Evolutionary conservation across 2,888 invertebrate genomes (phyloP).

Genomic region (Apodemia hepburni): DNA sequence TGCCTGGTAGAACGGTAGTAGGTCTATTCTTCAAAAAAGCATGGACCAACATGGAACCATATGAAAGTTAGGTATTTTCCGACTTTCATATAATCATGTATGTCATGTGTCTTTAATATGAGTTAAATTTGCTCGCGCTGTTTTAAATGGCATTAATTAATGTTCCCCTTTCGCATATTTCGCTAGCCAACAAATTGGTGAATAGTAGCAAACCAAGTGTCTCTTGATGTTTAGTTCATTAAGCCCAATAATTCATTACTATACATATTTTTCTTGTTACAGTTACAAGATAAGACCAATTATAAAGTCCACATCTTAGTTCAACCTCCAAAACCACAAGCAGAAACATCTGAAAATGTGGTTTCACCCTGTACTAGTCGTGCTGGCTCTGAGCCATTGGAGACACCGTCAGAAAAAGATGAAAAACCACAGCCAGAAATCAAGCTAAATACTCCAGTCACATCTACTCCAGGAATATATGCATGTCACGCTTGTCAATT

Average conservation of each 20-base stretch:
- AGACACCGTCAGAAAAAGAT: slow-evolving; percentile 33
- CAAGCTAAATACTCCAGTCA: slow-evolving; percentile 40
- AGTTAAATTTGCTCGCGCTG: no score
- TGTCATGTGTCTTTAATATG: no score
- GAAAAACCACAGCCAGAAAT: slow-evolving; percentile 34
- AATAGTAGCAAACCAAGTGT: no score
- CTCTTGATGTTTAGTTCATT: no score
- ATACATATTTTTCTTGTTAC: slow-evolving; percentile 36
- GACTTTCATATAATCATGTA: no score
- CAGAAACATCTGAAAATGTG: slow-evolving; percentile 38
- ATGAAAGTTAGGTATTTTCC: no score
- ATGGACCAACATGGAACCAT: no score
- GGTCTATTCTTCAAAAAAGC: no score
- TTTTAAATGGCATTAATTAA: no score
- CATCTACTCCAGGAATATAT: slow-evolving; percentile 63
- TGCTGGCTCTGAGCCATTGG: slow-evolving; percentile 39
- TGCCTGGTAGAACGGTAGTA: no score
- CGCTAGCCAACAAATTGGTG: no score
- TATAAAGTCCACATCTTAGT: slow-evolving; percentile 84
- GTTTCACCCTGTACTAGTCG: slow-evolving; percentile 50
- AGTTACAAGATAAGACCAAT: slow-evolving; percentile 68
- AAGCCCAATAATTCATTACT: not conserved
- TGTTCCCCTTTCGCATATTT: no score
- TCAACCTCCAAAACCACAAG: slow-evolving; percentile 68
- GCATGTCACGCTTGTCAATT: slow-evolving; percentile 84